These are phyloP conservation scores for Corvus cornix DNA, from an alignment of 2,113 vertebrate species.

Conservation along the genomic window DNA sequence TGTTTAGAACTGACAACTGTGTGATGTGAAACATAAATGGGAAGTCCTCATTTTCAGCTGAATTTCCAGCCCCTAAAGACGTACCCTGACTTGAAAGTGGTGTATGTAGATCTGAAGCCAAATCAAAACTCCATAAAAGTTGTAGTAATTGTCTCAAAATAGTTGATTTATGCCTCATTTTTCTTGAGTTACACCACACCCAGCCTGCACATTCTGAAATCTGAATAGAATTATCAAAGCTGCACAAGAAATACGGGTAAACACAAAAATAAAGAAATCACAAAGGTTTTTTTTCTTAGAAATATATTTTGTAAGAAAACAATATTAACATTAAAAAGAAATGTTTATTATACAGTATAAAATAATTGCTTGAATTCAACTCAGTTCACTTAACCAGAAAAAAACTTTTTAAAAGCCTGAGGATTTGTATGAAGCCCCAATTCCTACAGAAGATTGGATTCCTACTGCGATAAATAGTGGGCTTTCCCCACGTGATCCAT, in stretches of 20 bases:
- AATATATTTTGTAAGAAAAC: conserved; percentile 78
- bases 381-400: conserved; percentile 22
- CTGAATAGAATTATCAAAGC: neutral
- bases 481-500: neutral
- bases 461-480: neutral
- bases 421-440: conserved; percentile 34
- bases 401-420: conserved; percentile 21
- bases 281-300: conserved; percentile 61
- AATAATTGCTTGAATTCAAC: conserved; percentile 65
- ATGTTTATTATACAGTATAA: conserved; percentile 75
- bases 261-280: neutral
- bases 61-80: neutral
- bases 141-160: neutral
- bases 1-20: neutral
- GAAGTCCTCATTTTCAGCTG: neutral
- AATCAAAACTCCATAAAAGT: neutral
- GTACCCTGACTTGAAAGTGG: neutral
- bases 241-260: neutral
- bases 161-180: neutral
- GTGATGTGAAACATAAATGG: neutral
- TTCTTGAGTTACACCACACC: neutral
- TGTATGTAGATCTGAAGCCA: neutral
- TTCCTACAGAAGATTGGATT: neutral
- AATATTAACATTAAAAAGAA: conserved; percentile 70
- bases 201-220: neutral